Base-by-base conservation (phyloP, 2,113 vertebrate species). In the Nyctereutes procyonoides region DNA sequence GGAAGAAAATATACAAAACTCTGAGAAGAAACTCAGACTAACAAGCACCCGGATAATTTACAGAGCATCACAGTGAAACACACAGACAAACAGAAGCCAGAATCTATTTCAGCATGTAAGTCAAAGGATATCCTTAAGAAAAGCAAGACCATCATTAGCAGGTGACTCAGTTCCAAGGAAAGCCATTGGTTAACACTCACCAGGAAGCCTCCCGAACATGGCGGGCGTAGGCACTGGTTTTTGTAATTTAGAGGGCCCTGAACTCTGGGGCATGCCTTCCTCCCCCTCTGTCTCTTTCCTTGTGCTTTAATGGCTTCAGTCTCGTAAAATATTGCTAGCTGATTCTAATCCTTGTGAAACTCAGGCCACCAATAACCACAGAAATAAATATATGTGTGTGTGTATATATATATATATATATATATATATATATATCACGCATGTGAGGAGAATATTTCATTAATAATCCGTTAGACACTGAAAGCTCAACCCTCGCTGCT, bases 11-110 rank as follows among this genome's bases (percentile, higher is more conserved):
- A 55, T 30, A 69, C 28, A 93, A 88, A 19, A 67, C 20, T 92
- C 22, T 12, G 79, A 95, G 97, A 97, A 96, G 16, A 89, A 95
- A 94, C 26, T 38, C 79, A 65, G 91, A 96, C 95, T 97, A 91
- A 84, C 83, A 93, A 55, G 82, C 73, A 60, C 35, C 51, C 24
- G 32, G 55, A 26, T 94, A 79, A 90, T 85, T 89, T 93, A 80
- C 60, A 55, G 67, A 62, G 32, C 77, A 28, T 48, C 8, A 26
- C 38, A 13, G 43, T 84, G 69, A 81, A 58, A 73, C 26, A 80
- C 7, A 2, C 58, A 88, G 8, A 82, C 6, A 63, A 91, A 79
- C 30, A 88, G 38, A 94, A 73, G 48, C 10, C n/a, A n/a, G 90
- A 95, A 67, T 3, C 53, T 53, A 67, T 35, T 93, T 80, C 15